Evolutionary conservation across 2,797 vertebrate species (phyloP), one percentile per base, ranked within the genome.

Genomic region (Bradypus variegatus): DNA sequence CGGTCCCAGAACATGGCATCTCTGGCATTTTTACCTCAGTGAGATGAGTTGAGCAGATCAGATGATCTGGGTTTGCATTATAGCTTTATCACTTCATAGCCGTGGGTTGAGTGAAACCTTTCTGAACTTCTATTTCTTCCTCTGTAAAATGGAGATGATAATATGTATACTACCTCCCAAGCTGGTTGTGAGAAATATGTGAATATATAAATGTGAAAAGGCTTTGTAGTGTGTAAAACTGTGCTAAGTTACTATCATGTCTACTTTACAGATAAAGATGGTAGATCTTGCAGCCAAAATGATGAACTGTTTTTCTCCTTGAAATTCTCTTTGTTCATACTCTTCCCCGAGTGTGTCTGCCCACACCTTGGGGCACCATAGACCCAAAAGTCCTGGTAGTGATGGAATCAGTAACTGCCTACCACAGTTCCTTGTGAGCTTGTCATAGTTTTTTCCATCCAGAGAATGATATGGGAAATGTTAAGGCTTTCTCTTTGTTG

Each of bases 81-180:
- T 77, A 80, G 81, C 78, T 67, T 75, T 84, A n/a, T 84, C 33
- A n/a, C 64, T 86, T 73, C 64, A 41, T 77, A 25, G 55, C 45
- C 70, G 84, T 79, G 41, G 23, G 12, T 84, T 55, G 73, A 94
- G 53, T 31, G 58, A 73, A 45, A 53, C 27, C 36, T 93, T 86
- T 78, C 36, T 86, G 85, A 91, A 60, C 38, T 92, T 88, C 36
- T 78, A 64, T 93, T 92, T 94, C 48, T 89, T 94, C 38, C 9
- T 62, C 60, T 48, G 11, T 73, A 72, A 89, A 91, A 65, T 60
- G 67, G 33, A 86, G 50, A 50, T 65, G 64, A 86, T 62, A 29
- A 31, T 86, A 76, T 62, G 19, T 88, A 1, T 73, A 75, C 84
- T 72, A 8, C 55, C 45, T 72, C 48, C 78, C 41, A 84, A 83